These are phyloP conservation scores for Xiphorhynchus elegans DNA, from an alignment of 2,113 vertebrate species.

Conservation along the genomic window DNA sequence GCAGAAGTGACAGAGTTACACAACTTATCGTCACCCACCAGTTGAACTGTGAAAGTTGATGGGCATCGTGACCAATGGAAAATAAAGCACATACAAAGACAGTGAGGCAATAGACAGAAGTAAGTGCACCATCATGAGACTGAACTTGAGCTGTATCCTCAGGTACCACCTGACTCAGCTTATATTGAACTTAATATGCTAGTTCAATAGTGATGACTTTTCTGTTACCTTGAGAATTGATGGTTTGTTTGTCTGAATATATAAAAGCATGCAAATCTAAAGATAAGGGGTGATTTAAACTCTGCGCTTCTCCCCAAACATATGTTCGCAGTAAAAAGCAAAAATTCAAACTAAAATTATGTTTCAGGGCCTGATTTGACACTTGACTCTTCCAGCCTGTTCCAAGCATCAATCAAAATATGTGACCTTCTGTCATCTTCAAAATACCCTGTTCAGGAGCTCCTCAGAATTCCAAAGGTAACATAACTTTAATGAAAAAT, in stretches of 20 bases:
- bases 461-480: not conserved
- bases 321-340: not conserved
- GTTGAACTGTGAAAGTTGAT: not conserved
- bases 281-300: not conserved
- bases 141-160: not conserved
- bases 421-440: not conserved
- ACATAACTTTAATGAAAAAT: not conserved
- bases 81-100: not conserved
- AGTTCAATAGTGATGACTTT: not conserved
- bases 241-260: not conserved
- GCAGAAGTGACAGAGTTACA: not conserved
- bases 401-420: not conserved
- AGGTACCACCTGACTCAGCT: not conserved
- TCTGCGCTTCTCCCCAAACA: not conserved
- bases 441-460: not conserved
- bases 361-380: not conserved
- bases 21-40: not conserved
- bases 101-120: not conserved
- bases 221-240: not conserved
- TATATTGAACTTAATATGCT: not conserved
- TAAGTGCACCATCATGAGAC: not conserved
- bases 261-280: not conserved
- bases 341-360: not conserved
- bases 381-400: not conserved
- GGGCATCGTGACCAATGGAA: not conserved